Evolutionary conservation across 2,797 vertebrate genomes (phyloP).

Genomic region (Lutjanus campechanus): DNA sequence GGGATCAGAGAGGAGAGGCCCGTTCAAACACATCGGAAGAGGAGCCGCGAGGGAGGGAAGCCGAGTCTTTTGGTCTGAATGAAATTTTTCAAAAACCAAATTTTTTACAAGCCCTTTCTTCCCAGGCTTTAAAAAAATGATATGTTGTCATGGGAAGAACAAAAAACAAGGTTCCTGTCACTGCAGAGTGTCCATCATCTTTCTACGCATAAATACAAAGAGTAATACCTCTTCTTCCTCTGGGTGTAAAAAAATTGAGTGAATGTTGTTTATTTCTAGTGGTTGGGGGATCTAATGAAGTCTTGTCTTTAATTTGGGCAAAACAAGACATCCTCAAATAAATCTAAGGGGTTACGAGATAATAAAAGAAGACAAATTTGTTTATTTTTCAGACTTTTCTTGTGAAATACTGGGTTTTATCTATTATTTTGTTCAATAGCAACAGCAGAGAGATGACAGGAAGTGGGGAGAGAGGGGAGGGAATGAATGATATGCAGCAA

Average conservation of each 20-base stretch:
- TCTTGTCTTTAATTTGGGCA: neutral
- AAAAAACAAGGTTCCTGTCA: conserved; percentile 4
- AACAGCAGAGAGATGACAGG: neutral
- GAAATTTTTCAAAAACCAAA: conserved; percentile 30
- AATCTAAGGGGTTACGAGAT: neutral
- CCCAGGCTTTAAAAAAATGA: conserved; percentile 26
- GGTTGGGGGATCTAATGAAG: neutral
- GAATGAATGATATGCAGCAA: neutral
- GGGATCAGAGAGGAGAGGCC: conserved; percentile 69
- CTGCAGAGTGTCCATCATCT: conserved; percentile 17
- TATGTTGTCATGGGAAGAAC: conserved; percentile 33
- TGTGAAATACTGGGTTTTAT: neutral
- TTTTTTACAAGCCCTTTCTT: conserved; percentile 38
- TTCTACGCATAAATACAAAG: conserved; percentile 43
- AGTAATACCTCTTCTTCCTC: conserved; percentile 7
- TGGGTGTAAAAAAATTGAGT: conserved; percentile 22
- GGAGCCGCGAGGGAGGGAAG: conserved; percentile 58
- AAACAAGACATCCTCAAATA: neutral
- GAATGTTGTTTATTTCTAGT: conserved; percentile 10
- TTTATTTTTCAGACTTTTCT: neutral
- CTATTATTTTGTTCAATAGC: neutral
- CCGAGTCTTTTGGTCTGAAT: conserved; percentile 47
- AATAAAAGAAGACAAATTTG: neutral
- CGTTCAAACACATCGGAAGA: conserved; percentile 79
- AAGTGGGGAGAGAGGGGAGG: neutral